These are phyloP conservation scores for Plebejus argus DNA, from an alignment of 2,888 invertebrate genomes.

Conservation along the genomic window DNA sequence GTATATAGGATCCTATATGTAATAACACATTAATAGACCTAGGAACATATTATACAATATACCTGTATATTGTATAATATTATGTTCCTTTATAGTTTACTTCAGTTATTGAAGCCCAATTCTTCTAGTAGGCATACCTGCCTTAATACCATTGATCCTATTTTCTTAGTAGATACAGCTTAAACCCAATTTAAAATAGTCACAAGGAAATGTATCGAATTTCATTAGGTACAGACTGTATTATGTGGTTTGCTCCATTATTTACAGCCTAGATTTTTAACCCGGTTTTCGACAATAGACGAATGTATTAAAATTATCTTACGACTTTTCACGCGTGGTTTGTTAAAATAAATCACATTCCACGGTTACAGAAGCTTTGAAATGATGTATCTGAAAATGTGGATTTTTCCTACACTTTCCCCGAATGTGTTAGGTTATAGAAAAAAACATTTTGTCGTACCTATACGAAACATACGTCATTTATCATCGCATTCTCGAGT, in stretches of 20 bases:
- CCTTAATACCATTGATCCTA: neutral
- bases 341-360: constrained; percentile 1
- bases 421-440: no score
- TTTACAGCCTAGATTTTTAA: constrained; percentile 24
- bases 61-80: no score
- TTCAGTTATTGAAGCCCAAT: neutral
- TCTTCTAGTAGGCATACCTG: neutral
- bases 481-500: no score
- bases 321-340: neutral
- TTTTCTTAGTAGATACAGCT: neutral
- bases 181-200: neutral
- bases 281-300: constrained; percentile 26
- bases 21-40: no score
- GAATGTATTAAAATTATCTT: constrained; percentile 7
- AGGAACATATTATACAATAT: no score
- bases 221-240: constrained; percentile 18
- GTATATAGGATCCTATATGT: no score
- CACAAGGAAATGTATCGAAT: constrained; percentile 4
- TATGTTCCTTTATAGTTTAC: no score
- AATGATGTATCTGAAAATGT: no score
- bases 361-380: neutral
- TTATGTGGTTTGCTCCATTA: neutral
- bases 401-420: no score
- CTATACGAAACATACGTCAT: no score
- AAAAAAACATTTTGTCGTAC: no score